These are phyloP conservation scores for Patella caerulea DNA, from an alignment of 2,888 invertebrate species.

Conservation along the genomic window DNA sequence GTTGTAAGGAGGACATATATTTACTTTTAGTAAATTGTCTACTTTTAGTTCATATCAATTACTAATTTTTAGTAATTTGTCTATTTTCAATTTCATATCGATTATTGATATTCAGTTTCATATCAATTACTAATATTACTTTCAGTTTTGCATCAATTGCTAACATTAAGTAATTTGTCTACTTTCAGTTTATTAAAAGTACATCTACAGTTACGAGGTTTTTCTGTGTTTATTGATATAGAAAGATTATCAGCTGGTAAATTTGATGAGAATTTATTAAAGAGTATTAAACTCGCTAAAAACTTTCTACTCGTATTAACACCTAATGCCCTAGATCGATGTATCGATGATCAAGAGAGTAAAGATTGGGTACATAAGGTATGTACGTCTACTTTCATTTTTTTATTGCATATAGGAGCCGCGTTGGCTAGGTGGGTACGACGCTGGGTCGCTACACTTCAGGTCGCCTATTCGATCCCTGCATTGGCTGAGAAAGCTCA, in stretches of 20 bases:
- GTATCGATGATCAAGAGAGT: slow-evolving; percentile 90
- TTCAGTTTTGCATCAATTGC: too few species aligned
- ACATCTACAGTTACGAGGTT: slow-evolving; percentile 94
- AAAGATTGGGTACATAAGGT: slow-evolving; percentile 99
- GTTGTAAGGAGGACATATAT: too few species aligned
- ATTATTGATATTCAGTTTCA: too few species aligned
- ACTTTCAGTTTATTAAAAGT: slow-evolving; percentile 82
- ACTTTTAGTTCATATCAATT: neutral
- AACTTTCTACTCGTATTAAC: slow-evolving; percentile 97
- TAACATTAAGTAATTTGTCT: too few species aligned
- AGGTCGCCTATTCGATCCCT: too few species aligned
- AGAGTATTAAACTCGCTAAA: slow-evolving; percentile 96
- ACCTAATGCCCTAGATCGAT: slow-evolving; percentile 93
- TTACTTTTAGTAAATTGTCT: too few species aligned
- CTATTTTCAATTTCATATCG: slow-evolving; percentile 36
- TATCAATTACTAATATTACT: too few species aligned
- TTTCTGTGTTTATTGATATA: slow-evolving; percentile 98
- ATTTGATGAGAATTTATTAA: slow-evolving; percentile 96
- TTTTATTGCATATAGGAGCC: too few species aligned
- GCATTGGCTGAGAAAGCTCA: too few species aligned
- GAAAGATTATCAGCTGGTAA: slow-evolving; percentile 98
- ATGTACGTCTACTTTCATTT: slow-evolving; percentile 68
- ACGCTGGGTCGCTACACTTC: too few species aligned
- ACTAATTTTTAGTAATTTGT: neutral
- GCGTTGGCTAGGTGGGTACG: too few species aligned